phyloP scores from a whole-genome alignment of 2,797 vertebrate species.

The Cuculus canorus region DNA sequence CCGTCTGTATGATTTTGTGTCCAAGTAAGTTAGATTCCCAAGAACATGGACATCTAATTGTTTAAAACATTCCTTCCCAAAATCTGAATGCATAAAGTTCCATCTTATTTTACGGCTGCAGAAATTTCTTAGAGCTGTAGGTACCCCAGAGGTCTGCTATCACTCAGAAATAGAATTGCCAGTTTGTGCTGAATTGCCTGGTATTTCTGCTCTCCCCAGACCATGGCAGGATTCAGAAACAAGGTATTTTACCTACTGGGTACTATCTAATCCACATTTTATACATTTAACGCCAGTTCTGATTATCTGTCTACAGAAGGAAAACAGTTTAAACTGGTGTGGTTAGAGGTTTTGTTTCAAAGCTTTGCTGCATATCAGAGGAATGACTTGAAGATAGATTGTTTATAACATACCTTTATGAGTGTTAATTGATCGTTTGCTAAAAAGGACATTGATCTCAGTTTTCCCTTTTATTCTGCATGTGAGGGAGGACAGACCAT shows the following conservation, averaged over 20 bases:
- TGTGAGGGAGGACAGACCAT: background rate
- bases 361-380: background rate
- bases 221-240: background rate
- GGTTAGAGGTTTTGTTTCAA: background rate
- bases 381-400: background rate
- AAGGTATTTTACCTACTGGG: background rate
- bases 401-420: fast-evolving
- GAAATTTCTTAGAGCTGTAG: background rate
- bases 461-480: background rate
- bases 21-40: background rate
- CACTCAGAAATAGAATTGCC: background rate
- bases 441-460: background rate
- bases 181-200: background rate
- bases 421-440: background rate
- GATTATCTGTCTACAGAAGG: background rate
- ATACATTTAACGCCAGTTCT: background rate
- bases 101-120: background rate
- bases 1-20: background rate
- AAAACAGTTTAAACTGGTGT: background rate
- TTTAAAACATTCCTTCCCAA: background rate
- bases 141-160: background rate
- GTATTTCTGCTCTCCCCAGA: background rate
- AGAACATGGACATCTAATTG: background rate
- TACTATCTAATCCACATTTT: background rate
- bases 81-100: background rate